A percentile compares a stretch with the other conserved stretches of the same genome.
phyloP scores from a whole-genome alignment of 2,888 invertebrate species.

The Drosophila conformis region DNA sequence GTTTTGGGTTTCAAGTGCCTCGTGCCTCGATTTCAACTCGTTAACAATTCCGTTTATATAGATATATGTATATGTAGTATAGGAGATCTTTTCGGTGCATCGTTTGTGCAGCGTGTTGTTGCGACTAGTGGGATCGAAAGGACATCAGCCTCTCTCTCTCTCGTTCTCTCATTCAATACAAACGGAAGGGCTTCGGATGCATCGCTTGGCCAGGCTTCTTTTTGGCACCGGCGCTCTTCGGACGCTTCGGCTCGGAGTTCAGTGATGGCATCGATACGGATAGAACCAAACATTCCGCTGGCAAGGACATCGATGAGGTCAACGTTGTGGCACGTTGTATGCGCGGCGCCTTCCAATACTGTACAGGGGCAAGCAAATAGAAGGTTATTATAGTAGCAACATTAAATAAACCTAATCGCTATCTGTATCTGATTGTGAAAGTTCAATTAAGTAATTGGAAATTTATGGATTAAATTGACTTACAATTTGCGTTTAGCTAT shows the following conservation, averaged over 20 bases:
- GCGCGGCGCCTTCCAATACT: constrained; percentile 84
- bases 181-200: constrained; percentile 84
- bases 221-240: constrained; percentile 84
- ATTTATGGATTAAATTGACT: constrained; percentile 41
- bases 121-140: constrained; percentile 14
- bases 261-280: constrained; percentile 85
- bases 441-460: neutral
- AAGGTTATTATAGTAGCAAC: constrained; percentile 16
- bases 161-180: constrained; percentile 73
- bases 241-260: constrained; percentile 81
- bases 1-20: constrained; percentile 48
- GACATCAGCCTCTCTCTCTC: neutral
- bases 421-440: neutral
- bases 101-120: constrained; percentile 35
- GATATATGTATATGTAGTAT: neutral
- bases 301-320: constrained; percentile 85
- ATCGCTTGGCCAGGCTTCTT: constrained; percentile 81
- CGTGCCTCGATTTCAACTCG: constrained; percentile 67
- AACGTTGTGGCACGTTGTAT: constrained; percentile 84
- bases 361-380: constrained; percentile 29
- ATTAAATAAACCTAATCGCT: neutral
- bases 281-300: constrained; percentile 85
- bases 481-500: constrained; percentile 65
- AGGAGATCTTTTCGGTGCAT: constrained; percentile 55
- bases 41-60: constrained; percentile 56